phyloP scores from a whole-genome alignment of 2,888 invertebrate genomes.

The Orthosia gothica region DNA sequence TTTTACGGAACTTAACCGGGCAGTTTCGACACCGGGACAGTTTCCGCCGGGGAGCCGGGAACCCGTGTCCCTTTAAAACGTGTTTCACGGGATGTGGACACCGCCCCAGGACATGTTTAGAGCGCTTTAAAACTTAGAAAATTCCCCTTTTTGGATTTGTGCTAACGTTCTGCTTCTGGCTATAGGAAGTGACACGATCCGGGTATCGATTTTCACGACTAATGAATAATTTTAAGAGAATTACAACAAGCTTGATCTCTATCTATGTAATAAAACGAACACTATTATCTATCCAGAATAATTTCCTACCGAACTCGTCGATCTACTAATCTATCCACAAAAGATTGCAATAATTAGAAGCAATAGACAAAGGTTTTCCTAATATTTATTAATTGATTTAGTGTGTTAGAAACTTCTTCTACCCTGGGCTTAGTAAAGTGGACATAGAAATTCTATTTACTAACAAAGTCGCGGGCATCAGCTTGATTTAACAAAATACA shows the following conservation, averaged over 20 bases:
- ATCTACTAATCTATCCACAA: no score
- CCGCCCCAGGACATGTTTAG: conserved; percentile 60
- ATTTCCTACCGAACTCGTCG: no score
- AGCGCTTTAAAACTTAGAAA: conserved; percentile 69
- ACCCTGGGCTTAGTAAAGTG: no score
- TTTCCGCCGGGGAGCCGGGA: conserved; percentile 32
- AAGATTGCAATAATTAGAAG: no score
- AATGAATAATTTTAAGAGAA: conserved; percentile 9
- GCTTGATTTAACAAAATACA: not conserved
- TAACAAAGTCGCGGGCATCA: no score
- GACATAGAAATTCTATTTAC: no score
- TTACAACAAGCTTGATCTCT: not conserved
- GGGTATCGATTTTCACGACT: conserved; percentile 16
- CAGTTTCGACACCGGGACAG: conserved; percentile 9
- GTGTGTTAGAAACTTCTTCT: no score
- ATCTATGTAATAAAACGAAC: no score
- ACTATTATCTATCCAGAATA: no score
- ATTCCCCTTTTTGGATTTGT: conserved; percentile 57
- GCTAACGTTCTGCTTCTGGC: conserved; percentile 52
- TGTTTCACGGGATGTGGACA: conserved; percentile 36
- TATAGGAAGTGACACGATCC: not conserved
- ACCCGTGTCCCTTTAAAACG: conserved; percentile 7
- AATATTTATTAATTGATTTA: no score
- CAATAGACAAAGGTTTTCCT: no score
- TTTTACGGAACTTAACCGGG: conserved; percentile 23